phyloP scores from a whole-genome alignment of 2,797 vertebrate genomes.

The Pogonophryne albipinna region DNA sequence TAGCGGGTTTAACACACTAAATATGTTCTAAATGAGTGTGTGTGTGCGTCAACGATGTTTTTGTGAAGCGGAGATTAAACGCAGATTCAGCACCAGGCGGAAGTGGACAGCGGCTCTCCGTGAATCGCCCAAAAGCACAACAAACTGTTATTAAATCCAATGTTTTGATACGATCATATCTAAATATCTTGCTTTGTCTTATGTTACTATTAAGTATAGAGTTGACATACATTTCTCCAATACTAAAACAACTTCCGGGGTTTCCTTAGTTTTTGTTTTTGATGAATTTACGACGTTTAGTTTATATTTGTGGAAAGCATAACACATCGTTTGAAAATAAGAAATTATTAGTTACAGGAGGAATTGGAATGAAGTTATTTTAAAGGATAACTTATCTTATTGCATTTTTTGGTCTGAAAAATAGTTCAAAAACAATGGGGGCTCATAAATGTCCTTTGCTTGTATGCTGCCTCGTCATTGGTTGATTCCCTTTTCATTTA shows the following conservation, averaged over 20 bases:
- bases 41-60: background rate
- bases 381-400: too few species aligned
- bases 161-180: rapidly evolving
- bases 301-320: background rate
- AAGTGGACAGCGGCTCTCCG: conserved; percentile 85
- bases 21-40: background rate
- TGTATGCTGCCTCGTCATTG: too few species aligned
- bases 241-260: background rate
- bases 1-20: conserved; percentile 19
- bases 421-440: too few species aligned
- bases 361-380: too few species aligned
- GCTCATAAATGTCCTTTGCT: too few species aligned
- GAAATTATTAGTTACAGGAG: too few species aligned
- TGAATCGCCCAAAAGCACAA: background rate
- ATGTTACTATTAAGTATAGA: background rate
- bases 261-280: background rate
- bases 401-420: too few species aligned
- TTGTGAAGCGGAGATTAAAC: conserved; percentile 21
- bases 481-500: background rate
- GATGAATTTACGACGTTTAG: background rate
- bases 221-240: too few species aligned
- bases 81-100: conserved; percentile 87
- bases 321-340: too few species aligned
- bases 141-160: background rate
- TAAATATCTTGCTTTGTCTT: rapidly evolving